Percentiles rank a stretch among this genome's conserved stretches.
Conservation (phyloP, 2,888 invertebrate genomes). For the Pocota personata region DNA sequence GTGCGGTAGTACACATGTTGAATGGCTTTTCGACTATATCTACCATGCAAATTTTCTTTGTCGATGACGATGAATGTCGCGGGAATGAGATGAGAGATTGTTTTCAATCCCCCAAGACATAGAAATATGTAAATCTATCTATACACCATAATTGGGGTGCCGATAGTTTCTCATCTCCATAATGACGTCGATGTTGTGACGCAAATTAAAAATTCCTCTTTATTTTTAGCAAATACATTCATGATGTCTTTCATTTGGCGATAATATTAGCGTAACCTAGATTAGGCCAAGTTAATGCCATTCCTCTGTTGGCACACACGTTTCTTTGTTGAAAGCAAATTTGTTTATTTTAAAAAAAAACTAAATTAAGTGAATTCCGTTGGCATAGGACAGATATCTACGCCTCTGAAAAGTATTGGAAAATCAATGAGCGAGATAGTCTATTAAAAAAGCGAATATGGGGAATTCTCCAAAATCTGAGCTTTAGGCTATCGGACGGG, state of each 20-base stretch:
- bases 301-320: neutral
- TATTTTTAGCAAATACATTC: constrained; percentile 7
- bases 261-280: constrained; percentile 26
- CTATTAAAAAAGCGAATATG: no score
- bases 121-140: neutral
- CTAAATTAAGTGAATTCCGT: neutral
- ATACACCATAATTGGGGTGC: neutral
- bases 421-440: no score
- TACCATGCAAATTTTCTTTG: neutral
- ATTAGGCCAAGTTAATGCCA: constrained; percentile 22
- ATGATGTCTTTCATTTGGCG: neutral
- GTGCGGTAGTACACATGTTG: neutral
- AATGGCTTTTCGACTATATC: neutral
- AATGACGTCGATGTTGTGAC: constrained; percentile 25
- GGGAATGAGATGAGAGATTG: neutral
- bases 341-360: constrained; percentile 3
- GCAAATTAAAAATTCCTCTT: neutral
- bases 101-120: neutral
- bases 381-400: neutral
- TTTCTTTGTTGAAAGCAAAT: neutral
- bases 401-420: neutral
- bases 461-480: no score
- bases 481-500: no score
- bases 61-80: neutral
- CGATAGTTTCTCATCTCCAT: neutral